These are phyloP conservation scores for Tuberolachnus salignus DNA, from an alignment of 2,888 invertebrate species.

Conservation along the genomic window DNA sequence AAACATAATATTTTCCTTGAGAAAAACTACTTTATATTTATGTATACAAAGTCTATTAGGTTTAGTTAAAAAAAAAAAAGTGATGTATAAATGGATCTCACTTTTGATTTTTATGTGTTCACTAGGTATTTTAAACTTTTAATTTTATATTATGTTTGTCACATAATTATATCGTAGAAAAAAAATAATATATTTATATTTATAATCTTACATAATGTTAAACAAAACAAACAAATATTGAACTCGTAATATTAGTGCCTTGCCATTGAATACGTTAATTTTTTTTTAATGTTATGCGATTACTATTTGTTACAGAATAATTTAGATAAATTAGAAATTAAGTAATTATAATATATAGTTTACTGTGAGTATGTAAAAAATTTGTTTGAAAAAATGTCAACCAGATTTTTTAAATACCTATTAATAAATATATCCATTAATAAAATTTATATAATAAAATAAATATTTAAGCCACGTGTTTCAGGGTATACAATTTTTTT, in stretches of 20 bases:
- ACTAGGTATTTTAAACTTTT: conserved; percentile 43
- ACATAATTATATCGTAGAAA: conserved; percentile 37
- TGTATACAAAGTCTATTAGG: conserved; percentile 48
- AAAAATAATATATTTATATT: conserved; percentile 12
- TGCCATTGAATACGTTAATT: not conserved
- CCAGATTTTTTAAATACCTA: conserved; percentile 16
- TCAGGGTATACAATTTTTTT: conserved; percentile 40
- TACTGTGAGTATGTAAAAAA: conserved; percentile 10
- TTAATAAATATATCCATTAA: conserved; percentile 5
- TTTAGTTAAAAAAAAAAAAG: conserved; percentile 32
- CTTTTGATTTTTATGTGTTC: conserved; percentile 54
- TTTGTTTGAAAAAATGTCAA: conserved; percentile 9
- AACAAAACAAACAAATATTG: conserved; percentile 28
- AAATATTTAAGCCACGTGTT: conserved; percentile 25
- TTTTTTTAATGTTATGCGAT: conserved; percentile 1
- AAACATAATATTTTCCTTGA: conserved; percentile 52
- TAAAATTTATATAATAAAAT: conserved; percentile 10
- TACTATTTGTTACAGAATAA: conserved; percentile 22
- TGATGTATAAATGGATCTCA: conserved; percentile 53
- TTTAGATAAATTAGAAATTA: conserved; percentile 1
- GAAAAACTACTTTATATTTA: conserved; percentile 52
- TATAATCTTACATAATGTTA: conserved; percentile 14
- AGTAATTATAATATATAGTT: conserved; percentile 12
- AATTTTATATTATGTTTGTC: conserved; percentile 44
- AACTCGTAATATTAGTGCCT: conserved; percentile 7